Conservation (phyloP, 2,797 vertebrate species). For the Catamblyrhynchus diadema region DNA sequence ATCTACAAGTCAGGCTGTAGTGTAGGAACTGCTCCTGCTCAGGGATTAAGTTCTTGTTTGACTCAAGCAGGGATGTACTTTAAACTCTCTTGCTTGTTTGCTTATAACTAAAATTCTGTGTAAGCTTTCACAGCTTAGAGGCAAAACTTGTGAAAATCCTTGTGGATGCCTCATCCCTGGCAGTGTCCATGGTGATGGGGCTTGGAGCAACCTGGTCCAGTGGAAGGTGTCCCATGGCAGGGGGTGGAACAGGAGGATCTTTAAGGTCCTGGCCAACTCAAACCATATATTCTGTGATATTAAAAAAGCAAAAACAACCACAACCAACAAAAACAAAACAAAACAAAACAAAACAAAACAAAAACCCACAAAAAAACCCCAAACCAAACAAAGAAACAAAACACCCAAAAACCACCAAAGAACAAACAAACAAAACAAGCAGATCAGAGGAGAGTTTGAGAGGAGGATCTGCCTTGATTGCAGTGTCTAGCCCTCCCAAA, state of each 20-base stretch:
- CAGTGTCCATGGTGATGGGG: rapidly evolving
- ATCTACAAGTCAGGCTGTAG: neutral
- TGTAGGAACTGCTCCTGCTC: neutral
- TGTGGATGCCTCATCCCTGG: neutral
- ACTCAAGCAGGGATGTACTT: neutral
- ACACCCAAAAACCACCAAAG: neutral
- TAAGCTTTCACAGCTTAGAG: neutral
- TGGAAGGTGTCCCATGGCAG: neutral
- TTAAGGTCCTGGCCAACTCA: neutral
- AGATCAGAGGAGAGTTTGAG: neutral
- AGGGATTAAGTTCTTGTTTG: neutral
- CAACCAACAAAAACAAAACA: neutral
- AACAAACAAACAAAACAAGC: neutral
- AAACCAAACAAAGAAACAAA: too few species aligned
- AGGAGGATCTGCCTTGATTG: neutral
- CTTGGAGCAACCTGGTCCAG: neutral
- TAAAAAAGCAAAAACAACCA: too few species aligned
- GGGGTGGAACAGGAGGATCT: rapidly evolving
- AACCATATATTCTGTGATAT: neutral
- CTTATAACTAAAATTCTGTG: neutral
- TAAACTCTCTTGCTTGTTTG: neutral
- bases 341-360: too few species aligned
- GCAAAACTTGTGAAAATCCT: neutral
- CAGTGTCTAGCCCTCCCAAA: neutral
- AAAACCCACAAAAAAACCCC: too few species aligned